A percentile compares a stretch with the other conserved stretches of the same genome.
Conservation (phyloP, 1,140 invertebrate genomes). For the Eupristina koningsbergeri region DNA sequence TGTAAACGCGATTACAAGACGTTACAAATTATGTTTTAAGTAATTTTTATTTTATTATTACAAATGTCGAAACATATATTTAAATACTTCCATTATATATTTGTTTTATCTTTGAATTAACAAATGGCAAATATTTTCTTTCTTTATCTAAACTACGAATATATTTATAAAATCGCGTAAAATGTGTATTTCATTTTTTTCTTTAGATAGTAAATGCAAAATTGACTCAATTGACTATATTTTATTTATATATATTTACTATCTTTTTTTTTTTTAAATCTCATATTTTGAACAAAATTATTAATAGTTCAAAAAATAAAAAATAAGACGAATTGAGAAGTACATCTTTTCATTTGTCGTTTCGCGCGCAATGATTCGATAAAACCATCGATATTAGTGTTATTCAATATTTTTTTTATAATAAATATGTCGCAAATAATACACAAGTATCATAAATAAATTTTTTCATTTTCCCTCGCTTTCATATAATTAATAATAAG, state of each 20-base stretch:
- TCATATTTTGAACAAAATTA: not conserved
- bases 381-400: not conserved
- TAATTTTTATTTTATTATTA: slow-evolving; percentile 19
- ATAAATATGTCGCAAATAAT: slow-evolving; percentile 66
- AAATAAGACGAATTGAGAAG: not conserved
- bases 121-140: slow-evolving; percentile 13
- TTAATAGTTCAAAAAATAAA: slow-evolving; percentile 1
- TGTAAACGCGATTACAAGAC: slow-evolving; percentile 39
- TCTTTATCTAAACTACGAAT: slow-evolving; percentile 25
- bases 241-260: slow-evolving; percentile 23
- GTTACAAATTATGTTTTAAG: slow-evolving; percentile 45
- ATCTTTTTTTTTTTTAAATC: slow-evolving; percentile 16
- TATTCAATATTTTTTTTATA: slow-evolving; percentile 53
- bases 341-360: not conserved
- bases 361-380: slow-evolving; percentile 4
- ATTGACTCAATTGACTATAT: slow-evolving; percentile 47
- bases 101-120: not conserved
- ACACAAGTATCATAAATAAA: slow-evolving; percentile 66
- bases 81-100: slow-evolving; percentile 22
- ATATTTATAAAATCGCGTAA: slow-evolving; percentile 25
- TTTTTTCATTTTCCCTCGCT: slow-evolving; percentile 45
- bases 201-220: slow-evolving; percentile 43
- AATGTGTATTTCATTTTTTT: not conserved
- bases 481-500: slow-evolving; percentile 43
- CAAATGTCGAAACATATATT: not conserved